A percentile compares a stretch with the other conserved stretches of the same genome.
Conservation (phyloP, 1,140 invertebrate genomes). For the Drosophila nigrodunni region DNA sequence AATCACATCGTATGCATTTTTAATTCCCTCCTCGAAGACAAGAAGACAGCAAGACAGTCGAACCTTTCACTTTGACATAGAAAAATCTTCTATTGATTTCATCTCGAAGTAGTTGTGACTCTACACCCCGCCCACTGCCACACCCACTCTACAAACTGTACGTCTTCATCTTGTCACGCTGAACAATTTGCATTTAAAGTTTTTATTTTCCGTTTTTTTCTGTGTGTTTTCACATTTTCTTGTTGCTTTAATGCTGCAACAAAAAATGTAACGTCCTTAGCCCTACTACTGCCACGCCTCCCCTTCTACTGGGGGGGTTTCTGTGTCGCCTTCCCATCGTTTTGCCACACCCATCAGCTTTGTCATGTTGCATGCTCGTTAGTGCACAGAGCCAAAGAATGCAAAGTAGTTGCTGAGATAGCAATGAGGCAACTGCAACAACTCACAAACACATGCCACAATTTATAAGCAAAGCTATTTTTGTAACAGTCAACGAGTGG, state of each 20-base stretch:
- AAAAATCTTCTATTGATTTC: slow-evolving; percentile 79
- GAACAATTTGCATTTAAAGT: slow-evolving; percentile 78
- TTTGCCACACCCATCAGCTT: slow-evolving; percentile 64
- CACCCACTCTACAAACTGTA: neutral
- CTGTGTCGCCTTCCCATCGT: slow-evolving; percentile 20
- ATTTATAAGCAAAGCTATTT: slow-evolving; percentile 82
- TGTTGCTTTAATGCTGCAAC: slow-evolving; percentile 68
- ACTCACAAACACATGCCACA: slow-evolving; percentile 77
- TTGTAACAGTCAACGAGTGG: slow-evolving; percentile 45
- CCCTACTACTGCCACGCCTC: slow-evolving; percentile 17
- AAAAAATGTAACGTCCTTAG: slow-evolving; percentile 62
- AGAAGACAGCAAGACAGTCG: slow-evolving; percentile 24
- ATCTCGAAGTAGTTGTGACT: neutral
- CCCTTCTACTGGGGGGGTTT: neutral
- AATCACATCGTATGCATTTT: slow-evolving; percentile 72
- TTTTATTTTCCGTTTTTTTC: slow-evolving; percentile 11
- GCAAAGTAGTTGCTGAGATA: slow-evolving; percentile 69
- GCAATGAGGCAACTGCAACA: slow-evolving; percentile 45
- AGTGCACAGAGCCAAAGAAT: slow-evolving; percentile 68
- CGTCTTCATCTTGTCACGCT: slow-evolving; percentile 33
- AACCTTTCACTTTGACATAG: slow-evolving; percentile 71
- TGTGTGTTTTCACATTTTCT: slow-evolving; percentile 4
- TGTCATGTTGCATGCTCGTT: slow-evolving; percentile 82
- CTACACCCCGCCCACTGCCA: too few relatives aligned
- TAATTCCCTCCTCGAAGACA: slow-evolving; percentile 54